phyloP scores from a whole-genome alignment of 1,140 invertebrate genomes.

The Pseudobourletiella spinata region DNA sequence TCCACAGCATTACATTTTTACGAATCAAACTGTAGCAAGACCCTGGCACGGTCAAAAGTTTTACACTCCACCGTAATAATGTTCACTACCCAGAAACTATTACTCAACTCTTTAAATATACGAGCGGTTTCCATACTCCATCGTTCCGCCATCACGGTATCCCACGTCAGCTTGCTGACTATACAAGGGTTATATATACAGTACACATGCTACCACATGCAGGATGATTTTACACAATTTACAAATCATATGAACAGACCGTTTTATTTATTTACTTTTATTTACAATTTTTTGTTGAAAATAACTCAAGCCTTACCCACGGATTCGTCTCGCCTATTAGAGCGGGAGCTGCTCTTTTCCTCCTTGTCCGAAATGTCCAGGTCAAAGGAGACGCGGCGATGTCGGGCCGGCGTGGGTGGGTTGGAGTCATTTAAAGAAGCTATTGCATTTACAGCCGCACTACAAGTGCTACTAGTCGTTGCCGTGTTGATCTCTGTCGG shows the following conservation, averaged over 20 bases:
- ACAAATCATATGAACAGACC: neutral
- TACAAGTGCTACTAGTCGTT: neutral
- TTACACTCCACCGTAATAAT: too few relatives aligned
- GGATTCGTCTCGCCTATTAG: conserved; percentile 27
- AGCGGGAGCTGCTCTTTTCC: conserved; percentile 33
- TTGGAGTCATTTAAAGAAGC: conserved; percentile 18
- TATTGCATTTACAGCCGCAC: neutral
- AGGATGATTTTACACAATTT: neutral
- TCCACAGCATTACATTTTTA: too few relatives aligned
- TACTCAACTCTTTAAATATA: too few relatives aligned
- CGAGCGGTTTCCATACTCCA: too few relatives aligned
- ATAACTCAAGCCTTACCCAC: too few relatives aligned
- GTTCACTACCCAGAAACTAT: neutral
- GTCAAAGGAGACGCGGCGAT: conserved; percentile 34
- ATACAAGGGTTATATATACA: neutral
- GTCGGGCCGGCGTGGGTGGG: conserved; percentile 28
- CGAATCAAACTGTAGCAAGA: neutral
- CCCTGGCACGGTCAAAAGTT: neutral
- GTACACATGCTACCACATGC: neutral
- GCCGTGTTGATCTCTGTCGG: conserved; percentile 5
- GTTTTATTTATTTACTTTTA: too few relatives aligned
- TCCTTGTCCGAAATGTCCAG: conserved; percentile 34
- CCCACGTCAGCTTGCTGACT: too few relatives aligned
- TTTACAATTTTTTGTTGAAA: too few relatives aligned
- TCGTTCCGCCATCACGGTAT: too few relatives aligned